phyloP scores from a whole-genome alignment of 2,113 vertebrate genomes.

The Potamarius usumacintae region DNA sequence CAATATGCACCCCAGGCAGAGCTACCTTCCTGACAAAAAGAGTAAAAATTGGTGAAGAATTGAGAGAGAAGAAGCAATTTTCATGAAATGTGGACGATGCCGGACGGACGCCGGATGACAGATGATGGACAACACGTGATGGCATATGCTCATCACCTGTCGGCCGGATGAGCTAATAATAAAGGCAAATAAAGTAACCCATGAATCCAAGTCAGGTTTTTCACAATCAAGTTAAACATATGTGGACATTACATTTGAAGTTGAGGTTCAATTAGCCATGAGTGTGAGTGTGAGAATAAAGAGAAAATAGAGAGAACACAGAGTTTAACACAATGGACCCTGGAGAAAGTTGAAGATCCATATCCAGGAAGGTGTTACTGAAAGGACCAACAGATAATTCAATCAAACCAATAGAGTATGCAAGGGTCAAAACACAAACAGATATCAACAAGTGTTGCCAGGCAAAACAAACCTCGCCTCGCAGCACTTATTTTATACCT shows the following conservation, averaged over 20 bases:
- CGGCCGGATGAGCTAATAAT: background rate
- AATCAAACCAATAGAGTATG: background rate
- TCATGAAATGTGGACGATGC: too few relatives aligned
- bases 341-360: background rate
- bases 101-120: too few relatives aligned
- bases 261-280: constrained; percentile 12
- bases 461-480: too few relatives aligned
- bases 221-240: background rate
- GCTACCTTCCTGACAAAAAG: too few relatives aligned
- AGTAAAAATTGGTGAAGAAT: too few relatives aligned
- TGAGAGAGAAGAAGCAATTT: too few relatives aligned
- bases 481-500: too few relatives aligned
- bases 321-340: background rate
- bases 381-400: background rate
- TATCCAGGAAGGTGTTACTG: background rate
- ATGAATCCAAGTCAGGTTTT: background rate
- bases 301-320: background rate
- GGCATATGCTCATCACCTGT: too few relatives aligned
- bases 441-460: background rate
- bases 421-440: background rate
- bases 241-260: background rate
- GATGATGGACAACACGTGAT: too few relatives aligned
- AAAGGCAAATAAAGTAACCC: background rate
- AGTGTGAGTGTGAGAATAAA: constrained; percentile 10
- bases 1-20: too few relatives aligned